A percentile compares a stretch with the other conserved stretches of the same genome.
Conservation (phyloP, 2,113 vertebrate genomes). For the Daubentonia madagascariensis region DNA sequence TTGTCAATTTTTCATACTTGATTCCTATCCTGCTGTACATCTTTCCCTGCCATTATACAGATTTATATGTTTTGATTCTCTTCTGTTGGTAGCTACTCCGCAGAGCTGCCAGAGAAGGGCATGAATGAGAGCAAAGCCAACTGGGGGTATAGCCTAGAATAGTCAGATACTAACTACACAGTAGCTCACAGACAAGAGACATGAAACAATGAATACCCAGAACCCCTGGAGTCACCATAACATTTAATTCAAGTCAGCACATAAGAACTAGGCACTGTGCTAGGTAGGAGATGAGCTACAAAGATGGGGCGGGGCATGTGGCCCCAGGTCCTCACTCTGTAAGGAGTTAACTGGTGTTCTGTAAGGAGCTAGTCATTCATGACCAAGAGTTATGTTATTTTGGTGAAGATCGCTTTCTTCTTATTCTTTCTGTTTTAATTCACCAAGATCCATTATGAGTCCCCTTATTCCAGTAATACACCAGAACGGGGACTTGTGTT, state of each 20-base stretch:
- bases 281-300: neutral
- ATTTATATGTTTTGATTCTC: constrained; percentile 33
- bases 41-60: constrained; percentile 27
- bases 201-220: neutral
- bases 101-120: neutral
- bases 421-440: neutral
- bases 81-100: neutral
- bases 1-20: constrained; percentile 27
- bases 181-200: constrained; percentile 10
- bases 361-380: neutral
- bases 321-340: neutral
- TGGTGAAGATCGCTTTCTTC: neutral
- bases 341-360: neutral
- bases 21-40: constrained; percentile 4
- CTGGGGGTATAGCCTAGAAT: neutral
- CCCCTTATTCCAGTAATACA: neutral
- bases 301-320: too few species aligned
- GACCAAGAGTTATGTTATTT: neutral
- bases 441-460: neutral
- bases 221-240: neutral
- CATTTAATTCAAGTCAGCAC: neutral
- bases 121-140: constrained; percentile 24
- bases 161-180: neutral
- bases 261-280: neutral
- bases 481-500: neutral